A percentile compares a stretch with the other conserved stretches of the same genome.
Conservation (phyloP, 2,797 vertebrate genomes). For the Pteropus rufus region DNA sequence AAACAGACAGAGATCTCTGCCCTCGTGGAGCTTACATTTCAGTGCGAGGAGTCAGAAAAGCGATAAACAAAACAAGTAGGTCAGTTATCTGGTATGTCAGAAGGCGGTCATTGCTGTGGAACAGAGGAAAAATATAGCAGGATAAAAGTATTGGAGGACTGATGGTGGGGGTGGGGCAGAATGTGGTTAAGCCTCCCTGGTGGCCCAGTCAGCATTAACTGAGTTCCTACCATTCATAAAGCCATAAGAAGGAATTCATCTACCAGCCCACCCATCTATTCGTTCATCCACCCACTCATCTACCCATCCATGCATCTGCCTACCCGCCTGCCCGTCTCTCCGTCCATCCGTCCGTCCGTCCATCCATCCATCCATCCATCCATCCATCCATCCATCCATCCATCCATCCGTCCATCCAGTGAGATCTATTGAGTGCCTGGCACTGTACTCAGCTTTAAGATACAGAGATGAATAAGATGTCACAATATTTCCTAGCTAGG, state of each 20-base stretch:
- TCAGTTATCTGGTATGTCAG: not conserved
- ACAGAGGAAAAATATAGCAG: not conserved
- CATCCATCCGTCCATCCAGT: not conserved
- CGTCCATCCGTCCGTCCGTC: not conserved
- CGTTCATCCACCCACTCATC: rapidly evolving
- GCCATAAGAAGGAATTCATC: not conserved
- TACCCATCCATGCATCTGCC: no score
- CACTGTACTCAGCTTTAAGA: not conserved
- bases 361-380: no score
- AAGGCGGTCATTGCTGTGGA: not conserved
- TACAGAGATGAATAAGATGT: not conserved
- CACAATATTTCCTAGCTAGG: not conserved
- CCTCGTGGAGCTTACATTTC: not conserved
- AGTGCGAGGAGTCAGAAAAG: not conserved
- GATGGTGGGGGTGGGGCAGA: not conserved
- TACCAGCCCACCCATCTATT: rapidly evolving
- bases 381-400: not conserved
- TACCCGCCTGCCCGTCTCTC: no score
- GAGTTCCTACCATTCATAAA: not conserved
- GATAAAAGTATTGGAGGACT: no score
- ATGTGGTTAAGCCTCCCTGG: not conserved
- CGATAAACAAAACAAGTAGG: not conserved
- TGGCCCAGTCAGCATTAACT: not conserved
- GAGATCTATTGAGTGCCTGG: not conserved
- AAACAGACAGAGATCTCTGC: not conserved